A percentile compares a stretch with the other conserved stretches of the same genome.
These are phyloP conservation scores for Drosophila varians DNA, from an alignment of 1,140 invertebrate genomes.

Conservation along the genomic window DNA sequence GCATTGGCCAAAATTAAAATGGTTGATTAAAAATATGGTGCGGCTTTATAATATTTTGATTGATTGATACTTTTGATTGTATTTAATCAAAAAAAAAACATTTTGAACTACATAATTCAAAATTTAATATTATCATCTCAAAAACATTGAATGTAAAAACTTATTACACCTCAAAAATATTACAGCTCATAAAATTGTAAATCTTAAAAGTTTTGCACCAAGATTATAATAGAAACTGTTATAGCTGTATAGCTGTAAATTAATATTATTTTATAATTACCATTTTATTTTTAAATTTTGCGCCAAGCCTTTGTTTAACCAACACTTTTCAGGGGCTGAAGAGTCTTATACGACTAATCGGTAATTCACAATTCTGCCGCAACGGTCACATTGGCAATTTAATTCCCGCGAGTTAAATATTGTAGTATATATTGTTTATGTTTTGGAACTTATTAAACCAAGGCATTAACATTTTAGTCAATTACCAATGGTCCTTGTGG, in stretches of 20 bases:
- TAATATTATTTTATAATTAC: no score
- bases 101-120: no score
- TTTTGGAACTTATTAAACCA: slow-evolving; percentile 1
- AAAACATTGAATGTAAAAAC: no score
- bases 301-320: neutral
- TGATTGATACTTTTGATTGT: no score
- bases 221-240: no score
- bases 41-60: neutral
- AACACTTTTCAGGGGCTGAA: neutral
- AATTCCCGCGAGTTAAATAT: slow-evolving; percentile 1
- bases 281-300: neutral
- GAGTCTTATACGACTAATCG: neutral
- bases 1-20: neutral
- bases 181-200: no score
- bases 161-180: no score
- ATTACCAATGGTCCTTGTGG: neutral
- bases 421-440: neutral
- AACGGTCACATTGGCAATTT: neutral
- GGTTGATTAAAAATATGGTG: neutral
- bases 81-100: neutral
- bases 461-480: neutral
- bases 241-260: no score
- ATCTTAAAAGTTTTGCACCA: no score
- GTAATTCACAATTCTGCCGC: neutral
- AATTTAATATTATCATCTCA: no score